Percentiles rank a stretch among this genome's conserved stretches.
Evolutionary conservation across 2,888 invertebrate genomes (phyloP).

Genomic region (Acrocera orbiculus): DNA sequence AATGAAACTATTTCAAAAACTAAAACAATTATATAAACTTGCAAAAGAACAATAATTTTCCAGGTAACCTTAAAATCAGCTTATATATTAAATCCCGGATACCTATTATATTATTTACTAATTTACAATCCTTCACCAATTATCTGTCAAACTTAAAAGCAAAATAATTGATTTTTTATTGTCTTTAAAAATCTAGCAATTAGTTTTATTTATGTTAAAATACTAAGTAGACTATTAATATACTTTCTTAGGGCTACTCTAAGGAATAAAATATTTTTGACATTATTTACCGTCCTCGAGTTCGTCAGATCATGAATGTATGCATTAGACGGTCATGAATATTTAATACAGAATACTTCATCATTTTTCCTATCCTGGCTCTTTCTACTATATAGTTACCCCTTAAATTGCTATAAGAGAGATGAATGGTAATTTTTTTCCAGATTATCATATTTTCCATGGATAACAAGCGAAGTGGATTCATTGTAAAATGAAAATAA

Average conservation of each 20-base stretch:
- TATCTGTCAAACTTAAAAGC: no score
- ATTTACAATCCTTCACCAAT: no score
- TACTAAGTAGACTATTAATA: constrained; percentile 7
- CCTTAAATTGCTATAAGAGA: background rate
- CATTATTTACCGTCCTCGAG: background rate
- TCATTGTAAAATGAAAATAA: constrained; percentile 3
- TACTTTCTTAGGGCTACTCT: constrained; percentile 3
- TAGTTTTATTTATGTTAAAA: constrained; percentile 6
- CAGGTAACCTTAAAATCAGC: no score
- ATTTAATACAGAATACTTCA: constrained; percentile 8
- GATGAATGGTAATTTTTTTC: background rate
- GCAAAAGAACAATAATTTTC: no score
- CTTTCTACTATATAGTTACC: background rate
- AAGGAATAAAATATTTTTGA: background rate
- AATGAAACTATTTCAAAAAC: no score
- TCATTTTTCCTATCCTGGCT: constrained; percentile 4
- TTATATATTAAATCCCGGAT: no score
- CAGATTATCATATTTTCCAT: constrained; percentile 7
- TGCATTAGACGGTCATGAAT: constrained; percentile 13
- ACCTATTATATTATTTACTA: no score
- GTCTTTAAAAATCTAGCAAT: constrained; percentile 6
- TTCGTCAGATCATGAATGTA: background rate
- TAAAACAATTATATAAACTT: no score
- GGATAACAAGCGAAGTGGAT: constrained; percentile 8
- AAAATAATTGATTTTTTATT: constrained; percentile 1